Percentiles rank a stretch among this genome's conserved stretches.
These are phyloP conservation scores for Drosophila sproati DNA, from an alignment of 1,140 invertebrate genomes.

Conservation along the genomic window DNA sequence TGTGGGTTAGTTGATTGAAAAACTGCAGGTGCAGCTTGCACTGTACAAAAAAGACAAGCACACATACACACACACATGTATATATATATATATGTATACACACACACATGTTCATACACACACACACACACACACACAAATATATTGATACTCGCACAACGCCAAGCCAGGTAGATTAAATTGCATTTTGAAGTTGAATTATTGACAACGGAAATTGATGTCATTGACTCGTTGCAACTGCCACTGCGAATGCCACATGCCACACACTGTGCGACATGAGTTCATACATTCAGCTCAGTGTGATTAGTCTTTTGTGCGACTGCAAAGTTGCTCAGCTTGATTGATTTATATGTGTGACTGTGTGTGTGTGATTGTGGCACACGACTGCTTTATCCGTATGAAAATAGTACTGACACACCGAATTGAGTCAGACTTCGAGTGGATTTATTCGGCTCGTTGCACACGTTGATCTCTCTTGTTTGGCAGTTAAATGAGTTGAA, in stretches of 20 bases:
- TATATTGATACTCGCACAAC: not conserved
- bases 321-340: constrained; percentile 39
- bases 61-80: not conserved
- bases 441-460: constrained; percentile 4
- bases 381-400: constrained; percentile 24
- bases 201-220: constrained; percentile 79
- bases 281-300: constrained; percentile 35
- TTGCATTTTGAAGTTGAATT: constrained; percentile 71
- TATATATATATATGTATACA: no score
- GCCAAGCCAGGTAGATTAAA: constrained; percentile 61
- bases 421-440: not conserved
- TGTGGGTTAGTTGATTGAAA: constrained; percentile 55
- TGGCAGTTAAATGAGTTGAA: constrained; percentile 39
- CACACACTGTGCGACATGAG: constrained; percentile 19
- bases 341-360: constrained; percentile 44
- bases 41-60: constrained; percentile 1
- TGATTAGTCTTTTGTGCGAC: constrained; percentile 53
- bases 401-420: not conserved
- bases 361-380: constrained; percentile 3
- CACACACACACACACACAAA: constrained; percentile 4
- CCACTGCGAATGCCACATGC: constrained; percentile 30
- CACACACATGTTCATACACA: constrained; percentile 2
- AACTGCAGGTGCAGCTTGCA: constrained; percentile 9
- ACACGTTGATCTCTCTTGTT: constrained; percentile 15
- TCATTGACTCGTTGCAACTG: constrained; percentile 63